Percentiles rank a stretch among this genome's conserved stretches.
These are phyloP conservation scores for Porites australiensis DNA, from an alignment of 64 coral and sea anemone species.

Conservation along the genomic window DNA sequence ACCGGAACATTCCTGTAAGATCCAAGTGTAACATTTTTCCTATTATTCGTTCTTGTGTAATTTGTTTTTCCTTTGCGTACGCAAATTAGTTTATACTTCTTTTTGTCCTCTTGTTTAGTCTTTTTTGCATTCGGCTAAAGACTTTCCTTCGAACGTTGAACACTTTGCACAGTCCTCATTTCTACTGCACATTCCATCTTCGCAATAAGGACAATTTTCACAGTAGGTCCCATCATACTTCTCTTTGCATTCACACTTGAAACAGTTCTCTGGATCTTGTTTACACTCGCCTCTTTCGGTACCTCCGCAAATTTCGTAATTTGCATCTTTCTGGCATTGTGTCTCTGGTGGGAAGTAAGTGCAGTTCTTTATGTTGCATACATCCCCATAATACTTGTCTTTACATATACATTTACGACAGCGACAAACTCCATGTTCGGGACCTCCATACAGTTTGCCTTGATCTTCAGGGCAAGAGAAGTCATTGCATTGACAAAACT, in stretches of 20 bases:
- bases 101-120: no score
- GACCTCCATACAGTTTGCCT: constrained; percentile 72
- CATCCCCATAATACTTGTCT: constrained; percentile 68
- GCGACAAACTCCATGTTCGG: constrained; percentile 70
- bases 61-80: no score
- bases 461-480: constrained; percentile 83
- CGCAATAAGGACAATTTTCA: constrained; percentile 78
- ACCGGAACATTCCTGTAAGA: no score
- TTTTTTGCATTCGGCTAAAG: constrained; percentile 75
- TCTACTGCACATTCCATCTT: constrained; percentile 78
- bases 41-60: no score
- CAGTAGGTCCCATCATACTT: constrained; percentile 74
- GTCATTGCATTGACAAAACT: constrained; percentile 85
- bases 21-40: no score
- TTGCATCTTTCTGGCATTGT: constrained; percentile 63
- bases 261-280: constrained; percentile 36
- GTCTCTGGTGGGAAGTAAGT: constrained; percentile 58
- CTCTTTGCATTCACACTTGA: constrained; percentile 68
- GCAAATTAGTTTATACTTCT: no score
- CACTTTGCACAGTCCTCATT: constrained; percentile 76
- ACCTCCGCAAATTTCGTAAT: constrained; percentile 76
- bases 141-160: constrained; percentile 67
- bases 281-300: constrained; percentile 65
- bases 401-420: constrained; percentile 86
- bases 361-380: constrained; percentile 79